A percentile compares a stretch with the other conserved stretches of the same genome.
Evolutionary conservation across 2,113 vertebrate genomes (phyloP).

Genomic region (Sturnus vulgaris): DNA sequence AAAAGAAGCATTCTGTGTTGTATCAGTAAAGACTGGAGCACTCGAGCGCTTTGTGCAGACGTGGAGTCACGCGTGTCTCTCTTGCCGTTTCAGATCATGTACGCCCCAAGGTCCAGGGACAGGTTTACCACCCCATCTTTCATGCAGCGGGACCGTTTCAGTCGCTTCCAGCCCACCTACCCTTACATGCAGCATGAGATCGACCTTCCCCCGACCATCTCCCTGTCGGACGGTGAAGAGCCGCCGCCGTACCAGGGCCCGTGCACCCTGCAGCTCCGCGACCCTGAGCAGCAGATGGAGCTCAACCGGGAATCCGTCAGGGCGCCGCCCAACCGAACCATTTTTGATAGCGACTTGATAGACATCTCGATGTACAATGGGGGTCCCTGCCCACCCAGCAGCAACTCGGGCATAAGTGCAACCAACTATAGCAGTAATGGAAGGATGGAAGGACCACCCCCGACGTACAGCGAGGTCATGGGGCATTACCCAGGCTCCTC

Average conservation of each 20-base stretch:
- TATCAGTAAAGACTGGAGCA: rapidly evolving
- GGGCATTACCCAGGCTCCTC: conserved; percentile 87
- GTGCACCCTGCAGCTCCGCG: conserved; percentile 91
- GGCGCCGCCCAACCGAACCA: conserved; percentile 95
- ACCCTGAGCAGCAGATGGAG: conserved; percentile 97
- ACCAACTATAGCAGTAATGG: conserved; percentile 86
- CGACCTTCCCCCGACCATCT: conserved; percentile 96
- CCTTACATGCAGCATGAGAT: conserved; percentile 95
- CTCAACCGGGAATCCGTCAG: conserved; percentile 94
- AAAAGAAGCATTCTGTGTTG: not conserved
- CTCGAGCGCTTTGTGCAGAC: rapidly evolving
- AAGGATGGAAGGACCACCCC: conserved; percentile 91
- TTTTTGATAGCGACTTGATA: conserved; percentile 96
- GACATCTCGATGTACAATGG: conserved; percentile 83
- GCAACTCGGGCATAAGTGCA: conserved; percentile 93
- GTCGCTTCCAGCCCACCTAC: conserved; percentile 97
- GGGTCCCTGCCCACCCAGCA: conserved; percentile 92
- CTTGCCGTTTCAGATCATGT: conserved; percentile 82
- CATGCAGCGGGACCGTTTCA: conserved; percentile 91
- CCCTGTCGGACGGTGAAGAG: conserved; percentile 94
- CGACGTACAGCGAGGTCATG: conserved; percentile 96
- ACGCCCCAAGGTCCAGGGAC: conserved; percentile 85
- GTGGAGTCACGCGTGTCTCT: not conserved
- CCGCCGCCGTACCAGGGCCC: conserved; percentile 94
- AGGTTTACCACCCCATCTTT: conserved; percentile 88